Percentiles rank a stretch among this genome's conserved stretches.
phyloP scores from a whole-genome alignment of 2,888 invertebrate genomes.

The Brassicogethes aeneus region DNA sequence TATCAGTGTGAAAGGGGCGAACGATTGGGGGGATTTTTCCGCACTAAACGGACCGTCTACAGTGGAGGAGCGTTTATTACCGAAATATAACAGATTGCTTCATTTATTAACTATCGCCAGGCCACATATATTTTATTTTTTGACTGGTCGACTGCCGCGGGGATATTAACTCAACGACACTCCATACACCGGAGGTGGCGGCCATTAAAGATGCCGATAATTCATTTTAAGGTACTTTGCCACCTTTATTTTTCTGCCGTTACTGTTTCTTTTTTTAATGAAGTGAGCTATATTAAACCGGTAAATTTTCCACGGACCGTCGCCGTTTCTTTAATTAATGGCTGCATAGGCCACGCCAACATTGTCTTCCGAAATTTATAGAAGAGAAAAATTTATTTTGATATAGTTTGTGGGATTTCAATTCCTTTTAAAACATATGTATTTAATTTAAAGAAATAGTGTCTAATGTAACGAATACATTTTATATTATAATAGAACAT shows the following conservation, averaged over 20 bases:
- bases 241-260: not conserved
- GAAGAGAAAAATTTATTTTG: no score
- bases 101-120: slow-evolving; percentile 17
- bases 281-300: not conserved
- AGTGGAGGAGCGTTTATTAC: not conserved
- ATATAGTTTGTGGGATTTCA: no score
- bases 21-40: no score
- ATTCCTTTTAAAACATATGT: no score
- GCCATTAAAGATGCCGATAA: slow-evolving; percentile 21
- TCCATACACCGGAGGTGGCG: slow-evolving; percentile 19
- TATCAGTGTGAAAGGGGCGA: no score
- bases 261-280: not conserved
- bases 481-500: no score
- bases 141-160: slow-evolving; percentile 1
- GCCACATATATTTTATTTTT: slow-evolving; percentile 17
- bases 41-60: no score
- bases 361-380: no score
- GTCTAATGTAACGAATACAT: no score
- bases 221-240: slow-evolving; percentile 12
- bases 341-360: no score
- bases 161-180: slow-evolving; percentile 25
- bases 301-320: not conserved
- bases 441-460: no score
- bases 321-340: no score
- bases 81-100: not conserved